Evolutionary conservation across 2,113 vertebrate species (phyloP).

Genomic region (Haemorhous mexicanus): DNA sequence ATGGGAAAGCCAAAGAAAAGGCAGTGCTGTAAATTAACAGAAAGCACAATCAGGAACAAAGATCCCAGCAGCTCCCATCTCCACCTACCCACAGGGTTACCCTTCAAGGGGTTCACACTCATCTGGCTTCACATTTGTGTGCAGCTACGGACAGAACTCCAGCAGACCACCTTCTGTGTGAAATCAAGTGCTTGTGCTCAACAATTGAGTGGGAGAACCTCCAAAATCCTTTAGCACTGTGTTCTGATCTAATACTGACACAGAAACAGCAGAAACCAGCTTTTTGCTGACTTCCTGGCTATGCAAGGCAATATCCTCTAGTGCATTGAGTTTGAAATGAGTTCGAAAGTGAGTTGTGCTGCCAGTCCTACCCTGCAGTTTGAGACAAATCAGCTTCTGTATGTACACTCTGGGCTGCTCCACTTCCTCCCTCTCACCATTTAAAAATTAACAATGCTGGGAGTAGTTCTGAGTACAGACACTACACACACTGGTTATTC

Average conservation of each 20-base stretch:
- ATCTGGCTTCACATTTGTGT: background rate
- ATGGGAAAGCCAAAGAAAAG: background rate
- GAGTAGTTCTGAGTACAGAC: background rate
- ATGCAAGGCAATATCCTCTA: background rate
- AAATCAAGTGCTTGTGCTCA: background rate
- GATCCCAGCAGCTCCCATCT: background rate
- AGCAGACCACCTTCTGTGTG: background rate
- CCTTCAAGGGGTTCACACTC: background rate
- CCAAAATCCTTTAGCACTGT: background rate
- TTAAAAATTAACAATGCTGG: background rate
- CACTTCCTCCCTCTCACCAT: background rate
- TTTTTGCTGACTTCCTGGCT: background rate
- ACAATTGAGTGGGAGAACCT: background rate
- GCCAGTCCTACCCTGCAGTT: background rate
- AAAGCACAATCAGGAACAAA: background rate
- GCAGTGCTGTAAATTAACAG: background rate
- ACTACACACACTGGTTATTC: background rate
- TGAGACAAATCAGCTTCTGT: background rate
- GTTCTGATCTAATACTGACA: background rate
- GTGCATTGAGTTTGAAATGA: background rate
- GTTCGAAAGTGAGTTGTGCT: background rate
- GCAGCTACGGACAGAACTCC: background rate
- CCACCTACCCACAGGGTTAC: rapidly evolving
- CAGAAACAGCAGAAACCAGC: background rate
- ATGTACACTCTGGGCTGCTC: background rate